These are phyloP conservation scores for Notiomystis cincta DNA, from an alignment of 2,113 vertebrate species.

Conservation along the genomic window DNA sequence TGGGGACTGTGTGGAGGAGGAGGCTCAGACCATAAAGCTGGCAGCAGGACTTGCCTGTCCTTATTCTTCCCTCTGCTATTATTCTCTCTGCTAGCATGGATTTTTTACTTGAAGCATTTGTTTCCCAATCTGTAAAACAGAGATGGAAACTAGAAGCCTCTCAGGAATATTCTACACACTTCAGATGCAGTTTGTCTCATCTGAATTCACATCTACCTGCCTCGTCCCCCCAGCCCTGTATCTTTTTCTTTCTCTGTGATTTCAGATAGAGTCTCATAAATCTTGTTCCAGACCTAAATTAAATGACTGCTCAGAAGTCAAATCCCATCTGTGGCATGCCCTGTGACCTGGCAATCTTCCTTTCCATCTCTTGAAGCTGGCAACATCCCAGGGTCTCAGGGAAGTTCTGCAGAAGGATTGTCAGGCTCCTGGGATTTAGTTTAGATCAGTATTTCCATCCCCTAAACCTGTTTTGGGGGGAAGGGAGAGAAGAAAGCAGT, in stretches of 20 bases:
- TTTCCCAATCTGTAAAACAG: not conserved
- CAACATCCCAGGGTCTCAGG: not conserved
- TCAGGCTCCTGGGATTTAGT: conserved; percentile 39
- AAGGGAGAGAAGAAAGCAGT: not conserved
- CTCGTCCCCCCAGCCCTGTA: not conserved
- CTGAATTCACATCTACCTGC: conserved; percentile 5
- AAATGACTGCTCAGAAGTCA: conserved; percentile 37
- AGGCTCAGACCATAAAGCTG: not conserved
- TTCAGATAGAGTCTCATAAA: conserved; percentile 17
- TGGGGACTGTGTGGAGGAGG: not conserved
- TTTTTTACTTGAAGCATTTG: not conserved
- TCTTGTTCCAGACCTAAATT: conserved; percentile 47
- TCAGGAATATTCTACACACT: not conserved
- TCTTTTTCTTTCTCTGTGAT: conserved; percentile 11
- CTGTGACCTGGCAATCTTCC: conserved; percentile 56
- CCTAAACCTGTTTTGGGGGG: not conserved
- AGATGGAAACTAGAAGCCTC: not conserved
- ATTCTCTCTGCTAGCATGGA: not conserved
- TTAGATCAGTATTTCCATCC: conserved; percentile 49
- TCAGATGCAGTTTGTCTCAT: not conserved
- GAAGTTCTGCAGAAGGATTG: conserved; percentile 50
- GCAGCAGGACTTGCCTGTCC: rapidly evolving
- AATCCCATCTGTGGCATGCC: conserved; percentile 56
- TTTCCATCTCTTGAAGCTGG: conserved; percentile 29
- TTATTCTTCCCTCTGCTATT: not conserved